phyloP scores from a whole-genome alignment of 2,888 invertebrate genomes.

The Ormyrus nitidulus region DNA sequence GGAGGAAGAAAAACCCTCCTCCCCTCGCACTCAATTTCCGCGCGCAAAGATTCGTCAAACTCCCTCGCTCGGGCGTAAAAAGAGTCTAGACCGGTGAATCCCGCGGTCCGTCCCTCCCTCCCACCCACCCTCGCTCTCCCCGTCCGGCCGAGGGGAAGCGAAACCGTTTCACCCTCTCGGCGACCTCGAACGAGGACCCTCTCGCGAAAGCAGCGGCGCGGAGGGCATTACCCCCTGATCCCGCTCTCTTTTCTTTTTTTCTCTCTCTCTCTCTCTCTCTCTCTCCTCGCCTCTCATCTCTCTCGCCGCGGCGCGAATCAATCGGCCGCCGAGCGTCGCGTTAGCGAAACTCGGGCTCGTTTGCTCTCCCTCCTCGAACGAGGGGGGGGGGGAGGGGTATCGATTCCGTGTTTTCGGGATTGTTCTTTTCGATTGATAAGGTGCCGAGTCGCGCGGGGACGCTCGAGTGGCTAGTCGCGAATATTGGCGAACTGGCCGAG shows the following conservation, averaged over 20 bases:
- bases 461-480: too few relatives aligned
- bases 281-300: neutral
- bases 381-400: too few relatives aligned
- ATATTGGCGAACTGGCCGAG: too few relatives aligned
- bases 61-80: slow-evolving; percentile 8
- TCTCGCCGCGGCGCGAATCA: neutral
- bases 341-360: too few relatives aligned
- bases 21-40: too few relatives aligned
- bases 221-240: slow-evolving; percentile 39
- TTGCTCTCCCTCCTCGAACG: too few relatives aligned
- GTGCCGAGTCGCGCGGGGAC: too few relatives aligned
- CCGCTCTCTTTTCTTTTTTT: neutral
- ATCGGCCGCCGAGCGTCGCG: too few relatives aligned
- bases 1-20: too few relatives aligned
- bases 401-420: too few relatives aligned
- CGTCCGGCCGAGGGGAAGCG: neutral
- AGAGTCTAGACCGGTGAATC: slow-evolving; percentile 35
- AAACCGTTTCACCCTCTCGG: slow-evolving; percentile 14
- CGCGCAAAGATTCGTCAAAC: neutral
- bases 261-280: neutral
- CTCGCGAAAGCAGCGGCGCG: slow-evolving; percentile 10
- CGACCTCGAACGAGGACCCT: slow-evolving; percentile 13
- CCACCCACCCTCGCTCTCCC: too few relatives aligned
- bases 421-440: too few relatives aligned
- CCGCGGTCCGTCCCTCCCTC: neutral